Evolutionary conservation across 2,888 invertebrate species (phyloP).

Genomic region (Sylvicola cinctus): DNA sequence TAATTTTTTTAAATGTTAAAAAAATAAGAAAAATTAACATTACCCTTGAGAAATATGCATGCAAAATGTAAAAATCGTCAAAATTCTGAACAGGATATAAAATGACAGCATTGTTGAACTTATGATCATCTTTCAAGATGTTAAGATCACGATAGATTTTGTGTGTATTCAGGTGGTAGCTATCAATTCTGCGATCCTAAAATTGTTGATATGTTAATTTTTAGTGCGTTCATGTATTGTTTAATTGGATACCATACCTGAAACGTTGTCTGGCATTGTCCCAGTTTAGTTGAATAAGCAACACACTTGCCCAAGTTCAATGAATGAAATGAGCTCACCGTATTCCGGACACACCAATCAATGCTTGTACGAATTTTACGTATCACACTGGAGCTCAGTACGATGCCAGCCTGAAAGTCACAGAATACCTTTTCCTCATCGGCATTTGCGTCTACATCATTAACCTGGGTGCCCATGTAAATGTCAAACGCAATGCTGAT

Average conservation of each 20-base stretch:
- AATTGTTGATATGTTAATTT: slow-evolving; percentile 3
- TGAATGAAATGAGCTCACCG: slow-evolving; percentile 60
- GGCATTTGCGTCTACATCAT: slow-evolving; percentile 33
- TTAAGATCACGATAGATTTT: slow-evolving; percentile 28
- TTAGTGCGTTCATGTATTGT: not conserved
- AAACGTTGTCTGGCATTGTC: slow-evolving; percentile 24
- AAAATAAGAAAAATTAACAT: slow-evolving; percentile 6
- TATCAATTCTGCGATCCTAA: slow-evolving; percentile 18
- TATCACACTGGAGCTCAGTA: slow-evolving; percentile 73
- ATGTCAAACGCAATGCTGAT: slow-evolving; percentile 72
- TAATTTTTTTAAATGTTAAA: not conserved
- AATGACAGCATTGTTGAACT: slow-evolving; percentile 36
- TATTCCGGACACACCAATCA: slow-evolving; percentile 79
- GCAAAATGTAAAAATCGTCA: slow-evolving; percentile 44
- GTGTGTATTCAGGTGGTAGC: slow-evolving; percentile 17
- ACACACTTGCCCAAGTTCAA: slow-evolving; percentile 76
- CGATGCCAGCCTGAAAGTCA: slow-evolving; percentile 57
- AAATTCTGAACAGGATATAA: slow-evolving; percentile 41
- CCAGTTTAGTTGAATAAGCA: slow-evolving; percentile 24
- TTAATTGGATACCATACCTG: slow-evolving; percentile 18
- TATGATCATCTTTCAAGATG: slow-evolving; percentile 18
- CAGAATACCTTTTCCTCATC: slow-evolving; percentile 18
- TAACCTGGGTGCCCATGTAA: slow-evolving; percentile 47
- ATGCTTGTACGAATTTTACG: slow-evolving; percentile 53
- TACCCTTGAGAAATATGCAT: slow-evolving; percentile 50